Base-by-base conservation (phyloP, 53 echinoderm and acorn worm genomes). In the Mesocentrotus franciscanus region DNA sequence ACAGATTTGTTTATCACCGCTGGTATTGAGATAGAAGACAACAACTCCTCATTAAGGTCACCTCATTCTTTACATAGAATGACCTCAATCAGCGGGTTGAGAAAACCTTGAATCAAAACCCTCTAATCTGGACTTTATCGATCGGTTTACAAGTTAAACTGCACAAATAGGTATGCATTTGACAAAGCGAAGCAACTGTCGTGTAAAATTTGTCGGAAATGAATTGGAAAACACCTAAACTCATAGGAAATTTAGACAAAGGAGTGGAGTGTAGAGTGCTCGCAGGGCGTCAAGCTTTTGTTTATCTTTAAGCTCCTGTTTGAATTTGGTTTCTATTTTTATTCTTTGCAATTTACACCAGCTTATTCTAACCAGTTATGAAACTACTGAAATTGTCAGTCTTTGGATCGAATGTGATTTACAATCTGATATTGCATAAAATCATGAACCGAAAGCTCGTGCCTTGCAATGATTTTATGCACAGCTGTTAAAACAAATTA, bases 1-100 rank as follows among this genome's bases (percentile, higher is more conserved):
- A 87, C 87, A 87, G 87, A 87, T 87, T 87, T 87, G 87, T 87
- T 87, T 87, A 57, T 59, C 87, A 58, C 11, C 6, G 87, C 27
- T 58, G 29, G n/a, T 85, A 85, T 57, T 27, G 87, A 58, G 87
- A 4, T 0, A 27, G 58, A 58, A 58, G 27, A 87, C 58, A 56
- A 26, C 56, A 87, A 57, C 87, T 58, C 16, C 87, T 9, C 87
- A 87, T 87, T 87, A 87, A 87, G 87, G 87, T 87, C 87, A 58
- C 7, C 15, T 27, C 87, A 58, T 87, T 87, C 87, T 87, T 87
- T 87, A 29, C 29, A 87, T 87, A 26, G 13, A 12, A 29, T 58
- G 58, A 58, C 87, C 87, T 87, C 29, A 59, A n/a, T 87, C 27
- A 87, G 20, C 81, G 56, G 87, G 58, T 81, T 81, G 27, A 58